Base-by-base conservation (phyloP, 37 sponge, comb jelly and placozoan genomes). In the Chondrilla cf. caribensis region DNA sequence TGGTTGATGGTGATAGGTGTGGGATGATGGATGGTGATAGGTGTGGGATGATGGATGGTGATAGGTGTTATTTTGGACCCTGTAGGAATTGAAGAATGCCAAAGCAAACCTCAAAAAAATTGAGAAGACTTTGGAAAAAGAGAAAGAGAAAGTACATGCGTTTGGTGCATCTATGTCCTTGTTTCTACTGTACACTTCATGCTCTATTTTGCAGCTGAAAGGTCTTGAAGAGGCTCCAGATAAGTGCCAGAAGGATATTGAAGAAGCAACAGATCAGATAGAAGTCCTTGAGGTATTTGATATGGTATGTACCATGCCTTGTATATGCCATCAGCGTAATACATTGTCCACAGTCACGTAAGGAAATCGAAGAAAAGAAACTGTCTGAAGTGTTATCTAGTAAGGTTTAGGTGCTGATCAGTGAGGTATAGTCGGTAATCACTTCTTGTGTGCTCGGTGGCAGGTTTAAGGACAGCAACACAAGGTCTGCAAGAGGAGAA, bases 401-500 rank as follows among this genome's bases (percentile, higher is more conserved):
- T 91, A 41, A 88, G 81, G 58, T 9, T 21, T 42, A 9, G 26
- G 28, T 76, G 11, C 28, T 84, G 3, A 26, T 41, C 36, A 29
- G 67, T 84, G 75, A 73, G 58, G 37, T 39, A 4, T 70, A 22
- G 41, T 32, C 2, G 47, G 32, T 55, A 21, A 21, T 38, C 7
- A 5, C 7, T 8, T 79, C 60, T 15, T 37, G 51, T 64, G 38
- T 54, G 18, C 9, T 26, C 70, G 36, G 18, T n/a, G 79, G 60
- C 70, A 87, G 89, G 90, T 80, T 75, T 96, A n/a, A 90, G 81
- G 71, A 80, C 70, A 43, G 93, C 90, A 41, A 96, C 97, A 26
- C 41, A 81, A 44, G 93, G 65, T 0, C 91, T 93, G 17, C 97
- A 93, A 62, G 68, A 65, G n/a, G 97, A 96, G 70, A 96, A 96